Evolutionary conservation across 2,113 vertebrate species (phyloP).

Genomic region (Ptyas mucosa): DNA sequence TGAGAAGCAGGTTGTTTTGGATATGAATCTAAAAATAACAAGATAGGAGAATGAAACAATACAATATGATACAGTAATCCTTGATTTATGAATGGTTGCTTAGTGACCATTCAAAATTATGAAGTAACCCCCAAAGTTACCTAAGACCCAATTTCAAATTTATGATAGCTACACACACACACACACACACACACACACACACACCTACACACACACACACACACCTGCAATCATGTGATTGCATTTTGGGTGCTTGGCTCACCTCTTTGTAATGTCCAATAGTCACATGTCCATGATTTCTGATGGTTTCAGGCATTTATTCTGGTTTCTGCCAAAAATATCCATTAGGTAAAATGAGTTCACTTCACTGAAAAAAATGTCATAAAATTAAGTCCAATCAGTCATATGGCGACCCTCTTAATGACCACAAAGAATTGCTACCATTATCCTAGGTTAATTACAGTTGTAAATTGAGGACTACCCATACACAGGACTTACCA

Average conservation of each 20-base stretch:
- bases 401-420: neutral
- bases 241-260: neutral
- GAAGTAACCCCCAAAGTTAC: neutral
- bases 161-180: neutral
- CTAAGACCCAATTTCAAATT: neutral
- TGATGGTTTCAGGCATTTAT: neutral
- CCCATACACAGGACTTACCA: neutral
- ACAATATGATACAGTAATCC: neutral
- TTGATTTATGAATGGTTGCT: neutral
- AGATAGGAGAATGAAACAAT: neutral
- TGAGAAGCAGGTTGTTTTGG: neutral
- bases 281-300: neutral
- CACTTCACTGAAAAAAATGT: neutral
- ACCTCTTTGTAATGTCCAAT: neutral
- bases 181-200: neutral
- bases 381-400: neutral
- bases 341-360: neutral
- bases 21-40: neutral
- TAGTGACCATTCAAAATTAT: neutral
- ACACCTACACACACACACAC: neutral
- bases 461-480: neutral
- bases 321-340: neutral
- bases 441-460: neutral
- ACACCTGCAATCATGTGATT: neutral
- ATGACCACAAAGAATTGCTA: neutral